Base-by-base conservation (phyloP, 2,797 vertebrate species). In the Nyctalus aviator region DNA sequence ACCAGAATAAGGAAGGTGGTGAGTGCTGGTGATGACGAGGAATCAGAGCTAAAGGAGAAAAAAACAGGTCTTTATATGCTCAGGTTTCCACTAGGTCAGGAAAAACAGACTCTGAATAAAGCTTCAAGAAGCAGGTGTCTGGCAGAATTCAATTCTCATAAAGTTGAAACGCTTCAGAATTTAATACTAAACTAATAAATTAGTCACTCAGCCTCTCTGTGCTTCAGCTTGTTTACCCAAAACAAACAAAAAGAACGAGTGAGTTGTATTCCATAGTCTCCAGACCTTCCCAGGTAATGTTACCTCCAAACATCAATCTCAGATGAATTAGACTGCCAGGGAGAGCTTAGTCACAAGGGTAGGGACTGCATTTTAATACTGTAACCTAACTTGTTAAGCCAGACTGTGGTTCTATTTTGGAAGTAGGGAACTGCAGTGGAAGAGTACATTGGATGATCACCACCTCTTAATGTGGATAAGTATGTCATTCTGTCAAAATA, bases 341-440 rank as follows among this genome's bases (percentile, higher is more conserved):
- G 32, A 90, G 2, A n/a, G 81, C 59, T 93, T 71, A 93, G 84
- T 91, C 69, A 91, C 46, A 89, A 83, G 81, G 48, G 41, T 27
- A 75, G 57, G n/a, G 69, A 84, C 37, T 90, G 37, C 77, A 84
- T 82, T 90, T 84, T 68, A 50, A 82, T 95, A 90, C 44, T 68
- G 17, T 85, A 81, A 87, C 50, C 77, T 62, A 95, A 88, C 84
- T 83, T 86, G 76, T 92, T 93, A 93, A 96, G 94, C 66, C 27
- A 91, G 77, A 68, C 55, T 76, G 53, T 69, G 12, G 37, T 71
- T 91, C 91, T 92, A 96, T 91, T 96, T 96, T 95, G 41, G 79
- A 97, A 93, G 79, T 12, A 96, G 59, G 66, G 8, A 88, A 94
- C 20, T 35, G 37, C 62, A 79, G 37, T 91, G 46, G 77, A 69